Conservation (phyloP, 2,888 invertebrate species). For the Baronia brevicornis region DNA sequence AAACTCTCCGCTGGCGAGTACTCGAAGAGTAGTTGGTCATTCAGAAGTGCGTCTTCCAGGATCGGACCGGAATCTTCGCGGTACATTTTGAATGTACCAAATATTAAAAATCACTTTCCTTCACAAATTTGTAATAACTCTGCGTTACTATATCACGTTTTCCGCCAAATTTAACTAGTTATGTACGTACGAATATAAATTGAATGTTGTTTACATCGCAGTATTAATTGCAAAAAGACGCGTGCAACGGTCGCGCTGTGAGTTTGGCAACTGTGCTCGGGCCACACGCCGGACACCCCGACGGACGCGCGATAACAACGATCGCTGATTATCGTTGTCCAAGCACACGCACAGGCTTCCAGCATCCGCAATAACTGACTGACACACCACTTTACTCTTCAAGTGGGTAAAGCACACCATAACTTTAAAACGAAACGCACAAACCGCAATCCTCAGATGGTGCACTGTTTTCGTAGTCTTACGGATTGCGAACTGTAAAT, state of each 20-base stretch:
- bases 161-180: no score
- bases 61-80: conserved; percentile 44
- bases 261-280: conserved; percentile 28
- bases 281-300: conserved; percentile 48
- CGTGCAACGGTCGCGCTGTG: no score
- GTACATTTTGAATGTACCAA: conserved; percentile 52
- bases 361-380: conserved; percentile 8
- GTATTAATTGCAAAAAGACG: no score
- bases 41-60: conserved; percentile 51
- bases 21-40: conserved; percentile 57
- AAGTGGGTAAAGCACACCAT: conserved; percentile 7
- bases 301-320: conserved; percentile 62
- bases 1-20: conserved; percentile 64
- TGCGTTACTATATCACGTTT: no score
- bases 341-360: conserved; percentile 12
- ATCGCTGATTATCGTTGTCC: conserved; percentile 57
- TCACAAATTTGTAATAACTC: background rate
- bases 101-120: background rate
- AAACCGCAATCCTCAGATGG: no score
- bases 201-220: conserved; percentile 18
- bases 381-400: conserved; percentile 1
- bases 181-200: no score
- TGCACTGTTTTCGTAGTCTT: background rate
- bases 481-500: conserved; percentile 1
- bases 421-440: no score